Percentiles rank a stretch among this genome's conserved stretches.
These are phyloP conservation scores for Labia minor DNA, from an alignment of 2,888 invertebrate genomes.

Conservation along the genomic window DNA sequence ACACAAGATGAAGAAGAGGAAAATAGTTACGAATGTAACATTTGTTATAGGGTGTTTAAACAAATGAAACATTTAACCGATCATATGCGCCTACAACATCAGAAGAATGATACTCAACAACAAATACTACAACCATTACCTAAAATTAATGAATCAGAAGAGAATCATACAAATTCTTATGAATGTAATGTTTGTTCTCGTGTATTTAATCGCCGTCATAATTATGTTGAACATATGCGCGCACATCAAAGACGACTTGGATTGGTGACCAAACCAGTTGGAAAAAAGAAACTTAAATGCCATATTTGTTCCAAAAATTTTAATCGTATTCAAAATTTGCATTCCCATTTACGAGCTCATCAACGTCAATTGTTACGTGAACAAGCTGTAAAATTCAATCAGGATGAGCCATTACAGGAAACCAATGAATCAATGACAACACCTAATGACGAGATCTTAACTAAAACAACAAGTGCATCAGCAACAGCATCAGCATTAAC, in stretches of 20 bases:
- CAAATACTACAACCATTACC: background rate
- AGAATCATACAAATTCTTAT: background rate
- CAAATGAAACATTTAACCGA: background rate
- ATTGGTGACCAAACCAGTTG: background rate
- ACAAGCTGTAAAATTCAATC: background rate
- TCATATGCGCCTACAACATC: background rate
- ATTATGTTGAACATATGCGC: background rate
- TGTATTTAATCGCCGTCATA: background rate
- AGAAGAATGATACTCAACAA: background rate
- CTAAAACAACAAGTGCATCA: background rate
- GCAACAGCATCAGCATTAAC: background rate
- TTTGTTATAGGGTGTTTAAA: background rate
- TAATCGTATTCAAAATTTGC: background rate
- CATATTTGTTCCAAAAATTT: background rate
- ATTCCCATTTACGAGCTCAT: background rate
- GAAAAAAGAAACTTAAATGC: background rate
- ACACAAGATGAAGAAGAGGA: background rate
- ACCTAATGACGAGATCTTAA: background rate
- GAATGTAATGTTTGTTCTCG: background rate
- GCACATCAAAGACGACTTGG: background rate
- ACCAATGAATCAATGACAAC: background rate
- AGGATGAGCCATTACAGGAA: background rate
- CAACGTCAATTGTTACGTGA: background rate
- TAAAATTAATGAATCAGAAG: background rate
- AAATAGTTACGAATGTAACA: background rate